phyloP scores from a whole-genome alignment of 2,888 invertebrate species.

The Thymelicus acteon region DNA sequence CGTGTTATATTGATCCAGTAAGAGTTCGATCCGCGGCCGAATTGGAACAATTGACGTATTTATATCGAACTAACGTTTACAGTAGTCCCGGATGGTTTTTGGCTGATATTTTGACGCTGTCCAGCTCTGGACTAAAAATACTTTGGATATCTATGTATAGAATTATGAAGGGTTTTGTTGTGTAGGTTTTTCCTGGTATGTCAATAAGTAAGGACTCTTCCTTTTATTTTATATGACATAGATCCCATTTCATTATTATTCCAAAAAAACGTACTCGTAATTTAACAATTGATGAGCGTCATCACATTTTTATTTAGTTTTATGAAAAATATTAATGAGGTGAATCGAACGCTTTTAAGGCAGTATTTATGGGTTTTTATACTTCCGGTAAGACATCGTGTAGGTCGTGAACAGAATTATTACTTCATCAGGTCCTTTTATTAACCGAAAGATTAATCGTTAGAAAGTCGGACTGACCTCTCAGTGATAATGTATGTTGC shows the following conservation, averaged over 20 bases:
- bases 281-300: too few relatives aligned
- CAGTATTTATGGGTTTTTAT: conserved; percentile 21
- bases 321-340: not conserved
- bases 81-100: not conserved
- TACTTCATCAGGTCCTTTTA: conserved; percentile 31
- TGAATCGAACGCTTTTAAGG: not conserved
- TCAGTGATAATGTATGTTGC: conserved; percentile 4
- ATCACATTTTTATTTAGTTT: too few relatives aligned
- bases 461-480: conserved; percentile 14
- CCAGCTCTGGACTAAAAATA: too few relatives aligned
- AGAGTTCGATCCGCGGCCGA: conserved; percentile 55
- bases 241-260: too few relatives aligned
- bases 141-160: too few relatives aligned
- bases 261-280: too few relatives aligned
- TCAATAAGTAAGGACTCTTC: too few relatives aligned
- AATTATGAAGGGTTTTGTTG: too few relatives aligned
- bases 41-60: conserved; percentile 55
- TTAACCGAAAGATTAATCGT: conserved; percentile 24
- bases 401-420: conserved; percentile 12
- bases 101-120: too few relatives aligned
- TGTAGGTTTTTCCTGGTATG: too few relatives aligned
- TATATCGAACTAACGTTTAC: conserved; percentile 34
- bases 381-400: conserved; percentile 1
- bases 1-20: conserved; percentile 74
- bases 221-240: too few relatives aligned